phyloP scores from a whole-genome alignment of 2,113 vertebrate species.

The Mugil cephalus region DNA sequence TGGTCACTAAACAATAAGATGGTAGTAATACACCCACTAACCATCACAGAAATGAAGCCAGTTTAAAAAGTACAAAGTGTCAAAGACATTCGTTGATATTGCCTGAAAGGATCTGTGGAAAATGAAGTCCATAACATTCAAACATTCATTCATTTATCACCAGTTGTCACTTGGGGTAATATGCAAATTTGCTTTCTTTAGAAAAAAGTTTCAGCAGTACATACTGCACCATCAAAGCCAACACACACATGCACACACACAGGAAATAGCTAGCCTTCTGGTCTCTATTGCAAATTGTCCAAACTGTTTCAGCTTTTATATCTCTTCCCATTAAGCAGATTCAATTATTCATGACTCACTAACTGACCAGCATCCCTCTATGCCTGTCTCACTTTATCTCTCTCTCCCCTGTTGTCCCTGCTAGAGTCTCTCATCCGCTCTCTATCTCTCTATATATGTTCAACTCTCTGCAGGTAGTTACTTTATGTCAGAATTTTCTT shows the following conservation, averaged over 20 bases:
- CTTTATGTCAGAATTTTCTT: neutral
- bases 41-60: too few relatives aligned
- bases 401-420: neutral
- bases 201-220: neutral
- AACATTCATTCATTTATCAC: neutral
- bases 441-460: neutral
- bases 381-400: neutral
- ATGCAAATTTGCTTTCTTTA: neutral
- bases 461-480: neutral
- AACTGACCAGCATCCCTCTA: slow-evolving; percentile 58
- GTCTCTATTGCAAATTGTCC: slow-evolving; percentile 38
- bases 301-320: slow-evolving; percentile 60
- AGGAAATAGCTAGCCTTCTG: neutral
- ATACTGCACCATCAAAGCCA: neutral
- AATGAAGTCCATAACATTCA: neutral
- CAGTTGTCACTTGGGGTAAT: neutral
- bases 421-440: slow-evolving; percentile 7
- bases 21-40: too few relatives aligned
- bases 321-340: slow-evolving; percentile 56
- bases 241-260: neutral
- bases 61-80: too few relatives aligned
- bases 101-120: neutral
- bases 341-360: slow-evolving; percentile 68
- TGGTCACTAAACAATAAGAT: too few relatives aligned
- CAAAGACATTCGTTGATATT: too few relatives aligned